A percentile compares a stretch with the other conserved stretches of the same genome.
Conservation (phyloP, 2,797 vertebrate genomes). For the Adrianichthys oophorus region DNA sequence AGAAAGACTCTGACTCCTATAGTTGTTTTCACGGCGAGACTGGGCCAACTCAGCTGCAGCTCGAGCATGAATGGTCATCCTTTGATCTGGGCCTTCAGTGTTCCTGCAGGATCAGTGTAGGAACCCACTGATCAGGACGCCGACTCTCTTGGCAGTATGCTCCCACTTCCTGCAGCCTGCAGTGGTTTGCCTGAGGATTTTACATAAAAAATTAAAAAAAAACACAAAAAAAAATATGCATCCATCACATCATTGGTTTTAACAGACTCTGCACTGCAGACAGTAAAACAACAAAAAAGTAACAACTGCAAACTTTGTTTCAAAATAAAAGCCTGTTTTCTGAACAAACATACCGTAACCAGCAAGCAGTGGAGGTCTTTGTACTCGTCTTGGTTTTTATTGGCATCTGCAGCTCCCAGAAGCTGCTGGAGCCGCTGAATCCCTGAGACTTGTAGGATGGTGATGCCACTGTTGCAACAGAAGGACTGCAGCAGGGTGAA, state of each 20-base stretch:
- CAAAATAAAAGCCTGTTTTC: constrained; percentile 13
- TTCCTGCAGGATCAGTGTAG: constrained; percentile 84
- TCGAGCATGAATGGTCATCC: constrained; percentile 26
- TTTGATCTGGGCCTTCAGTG: constrained; percentile 75
- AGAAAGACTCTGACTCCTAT: constrained; percentile 6
- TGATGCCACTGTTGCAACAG: constrained; percentile 90
- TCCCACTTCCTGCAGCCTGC: constrained; percentile 86
- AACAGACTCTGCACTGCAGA: neutral
- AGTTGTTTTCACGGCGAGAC: constrained; percentile 5
- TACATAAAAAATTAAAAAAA: constrained; percentile 40
- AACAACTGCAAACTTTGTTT: constrained; percentile 6
- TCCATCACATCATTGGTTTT: neutral
- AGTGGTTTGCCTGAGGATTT: constrained; percentile 84
- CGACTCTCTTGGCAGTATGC: constrained; percentile 88
- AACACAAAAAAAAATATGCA: constrained; percentile 11
- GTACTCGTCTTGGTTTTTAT: constrained; percentile 76
- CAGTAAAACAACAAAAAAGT: neutral
- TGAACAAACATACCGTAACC: constrained; percentile 83
- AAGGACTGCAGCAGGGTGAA: constrained; percentile 94
- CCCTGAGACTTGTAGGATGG: constrained; percentile 86
- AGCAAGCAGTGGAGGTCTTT: constrained; percentile 90
- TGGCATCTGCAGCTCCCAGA: constrained; percentile 67
- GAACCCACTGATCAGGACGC: constrained; percentile 88
- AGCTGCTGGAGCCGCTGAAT: constrained; percentile 81
- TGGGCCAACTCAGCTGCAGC: constrained; percentile 6